phyloP scores from a whole-genome alignment of 2,113 vertebrate species.

The Oostethus manadensis region DNA sequence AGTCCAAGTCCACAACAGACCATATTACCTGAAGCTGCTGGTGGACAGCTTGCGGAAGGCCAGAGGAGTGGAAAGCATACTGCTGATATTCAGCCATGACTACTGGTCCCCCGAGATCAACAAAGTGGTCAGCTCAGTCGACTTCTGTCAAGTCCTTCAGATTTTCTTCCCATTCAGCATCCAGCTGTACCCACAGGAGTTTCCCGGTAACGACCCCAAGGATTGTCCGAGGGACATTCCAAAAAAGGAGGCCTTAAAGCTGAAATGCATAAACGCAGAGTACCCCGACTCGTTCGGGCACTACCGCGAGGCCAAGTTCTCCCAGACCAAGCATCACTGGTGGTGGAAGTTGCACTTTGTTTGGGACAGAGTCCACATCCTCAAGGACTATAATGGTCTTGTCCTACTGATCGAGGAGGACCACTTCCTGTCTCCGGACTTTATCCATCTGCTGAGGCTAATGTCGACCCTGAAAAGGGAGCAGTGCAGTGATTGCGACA shows the following conservation, averaged over 20 bases:
- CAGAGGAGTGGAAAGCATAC: constrained; percentile 76
- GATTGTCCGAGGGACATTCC: constrained; percentile 91
- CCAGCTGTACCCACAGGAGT: constrained; percentile 92
- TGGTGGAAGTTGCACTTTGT: constrained; percentile 99
- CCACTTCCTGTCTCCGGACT: constrained; percentile 89
- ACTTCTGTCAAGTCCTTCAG: constrained; percentile 94
- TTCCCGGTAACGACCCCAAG: constrained; percentile 89
- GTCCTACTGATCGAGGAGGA: constrained; percentile 93
- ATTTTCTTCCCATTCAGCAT: constrained; percentile 97
- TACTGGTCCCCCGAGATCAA: constrained; percentile 91
- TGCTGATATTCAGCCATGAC: constrained; percentile 95
- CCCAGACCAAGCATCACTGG: constrained; percentile 98
- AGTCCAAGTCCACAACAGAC: constrained; percentile 90
- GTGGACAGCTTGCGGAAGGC: constrained; percentile 84
- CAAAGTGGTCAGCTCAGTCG: constrained; percentile 80
- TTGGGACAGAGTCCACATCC: constrained; percentile 83
- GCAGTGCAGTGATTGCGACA: constrained; percentile 87
- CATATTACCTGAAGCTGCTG: constrained; percentile 84
- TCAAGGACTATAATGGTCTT: constrained; percentile 79
- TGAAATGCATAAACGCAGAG: constrained; percentile 92
- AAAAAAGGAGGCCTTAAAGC: constrained; percentile 81
- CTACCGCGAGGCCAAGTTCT: constrained; percentile 94
- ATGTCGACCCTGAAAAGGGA: constrained; percentile 77
- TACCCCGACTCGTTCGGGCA: constrained; percentile 96
- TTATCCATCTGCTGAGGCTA: constrained; percentile 82